These are phyloP conservation scores for Hormiphora californensis DNA, from an alignment of 37 sponge, comb jelly and placozoan genomes.

Conservation along the genomic window DNA sequence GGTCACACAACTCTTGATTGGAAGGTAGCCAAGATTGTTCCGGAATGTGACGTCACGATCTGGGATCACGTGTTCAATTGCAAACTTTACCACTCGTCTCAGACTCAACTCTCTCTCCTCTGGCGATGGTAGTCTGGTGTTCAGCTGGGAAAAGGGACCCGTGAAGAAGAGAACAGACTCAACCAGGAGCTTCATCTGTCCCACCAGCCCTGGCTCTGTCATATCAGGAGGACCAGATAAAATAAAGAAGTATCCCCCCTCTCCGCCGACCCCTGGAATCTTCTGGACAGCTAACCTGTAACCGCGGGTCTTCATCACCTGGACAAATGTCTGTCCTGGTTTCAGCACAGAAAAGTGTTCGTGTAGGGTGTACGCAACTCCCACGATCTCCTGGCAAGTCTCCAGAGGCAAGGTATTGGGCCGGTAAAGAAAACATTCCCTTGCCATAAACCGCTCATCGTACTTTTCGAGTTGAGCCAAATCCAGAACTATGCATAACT, in stretches of 20 bases:
- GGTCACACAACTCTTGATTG: conserved; percentile 19
- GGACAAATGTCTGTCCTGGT: not conserved
- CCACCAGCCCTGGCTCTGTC: not conserved
- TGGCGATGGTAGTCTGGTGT: no score
- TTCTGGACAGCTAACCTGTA: not conserved
- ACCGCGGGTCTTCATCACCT: not conserved
- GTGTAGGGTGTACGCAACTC: not conserved
- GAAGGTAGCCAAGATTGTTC: conserved; percentile 23
- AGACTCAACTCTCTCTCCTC: not conserved
- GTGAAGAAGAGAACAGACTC: conserved; percentile 22
- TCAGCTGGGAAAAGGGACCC: not conserved
- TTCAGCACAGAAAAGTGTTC: not conserved
- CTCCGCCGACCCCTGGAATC: no score
- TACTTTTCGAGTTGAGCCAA: no score
- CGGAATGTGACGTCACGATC: conserved; percentile 22
- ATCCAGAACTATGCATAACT: no score
- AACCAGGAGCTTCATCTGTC: not conserved
- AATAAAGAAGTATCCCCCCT: not conserved
- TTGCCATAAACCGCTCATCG: no score
- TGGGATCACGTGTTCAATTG: not conserved
- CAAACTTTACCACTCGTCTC: not conserved
- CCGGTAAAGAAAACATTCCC: no score
- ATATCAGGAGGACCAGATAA: conserved; percentile 27
- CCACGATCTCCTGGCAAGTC: not conserved
- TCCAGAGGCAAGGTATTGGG: not conserved